Evolutionary conservation across 2,888 invertebrate genomes (phyloP), one percentile per base, ranked within the genome.

Genomic region (Enchytraeus crypticus): DNA sequence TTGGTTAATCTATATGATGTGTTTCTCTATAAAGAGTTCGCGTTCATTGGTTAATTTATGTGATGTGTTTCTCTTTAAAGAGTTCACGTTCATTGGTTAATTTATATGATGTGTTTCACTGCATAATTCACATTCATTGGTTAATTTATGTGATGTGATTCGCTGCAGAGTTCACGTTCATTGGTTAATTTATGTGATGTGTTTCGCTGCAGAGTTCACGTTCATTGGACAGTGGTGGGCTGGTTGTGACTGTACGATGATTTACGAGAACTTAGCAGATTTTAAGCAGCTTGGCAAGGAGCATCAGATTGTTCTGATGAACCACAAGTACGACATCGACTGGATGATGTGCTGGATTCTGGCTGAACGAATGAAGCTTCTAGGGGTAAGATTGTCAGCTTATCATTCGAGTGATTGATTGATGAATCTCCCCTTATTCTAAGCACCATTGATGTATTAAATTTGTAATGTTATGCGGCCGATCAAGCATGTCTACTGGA

Each of bases 191-290:
- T n/a, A n/a, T n/a, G n/a, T n/a, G n/a, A n/a, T n/a, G n/a, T n/a
- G 43, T 61, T 61, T 5, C 18, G 5, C 51, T 84, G 66, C 81
- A 93, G 93, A 95, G 82, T 82, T 93, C 74, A 89, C 92, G 61
- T 92, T 90, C 79, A 82, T 93, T 80, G 87, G 88, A 62, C 92
- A 93, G 82, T 95, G 93, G 92, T 95, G 93, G 92, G 85, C 92
- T 51, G 86, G 85, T 43, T 84, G 87, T 53, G 85, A 85, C 67
- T 78, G 89, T 68, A 81, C 84, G 59, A 79, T 91, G 29, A 90
- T 89, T 72, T 84, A 88, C 68, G 87, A 91, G 26, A 70, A 73
- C 71, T 86, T 85, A 71, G 85, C 88, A 33, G 65, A 72, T 29
- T 47, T 67, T n/a, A 64, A 73, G 56, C 60, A 65, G 32, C 86